Base-by-base conservation (phyloP, 2,888 invertebrate species). In the Xanthia icteritia region DNA sequence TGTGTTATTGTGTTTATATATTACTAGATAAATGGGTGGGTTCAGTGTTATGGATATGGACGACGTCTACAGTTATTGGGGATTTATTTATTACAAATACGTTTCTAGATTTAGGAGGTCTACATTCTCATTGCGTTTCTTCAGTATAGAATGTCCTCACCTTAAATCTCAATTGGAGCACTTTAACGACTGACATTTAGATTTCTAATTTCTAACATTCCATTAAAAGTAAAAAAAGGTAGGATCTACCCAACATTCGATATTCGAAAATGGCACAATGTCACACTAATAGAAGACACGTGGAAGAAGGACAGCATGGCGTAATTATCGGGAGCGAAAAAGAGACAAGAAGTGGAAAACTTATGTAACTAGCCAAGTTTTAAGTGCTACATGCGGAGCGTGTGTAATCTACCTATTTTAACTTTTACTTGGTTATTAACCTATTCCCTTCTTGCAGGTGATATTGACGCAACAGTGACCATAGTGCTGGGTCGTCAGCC, bases 401-500 rank as follows among this genome's bases (percentile, higher is more conserved):
- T 23, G 54, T 23, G n/a, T 11, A n/a, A 13, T 56, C 56, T 5
- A 23, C 13, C n/a, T 13, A 13, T 56, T 56, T 23, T 56, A 3
- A 27, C 6, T 27, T 58, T 5, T 27, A 15, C 6, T 58, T 27
- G 15, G 20, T 61, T 11, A 61, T 39, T 39, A 11, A 15, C 20
- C 3, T 23, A 15, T 36, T 63, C 23, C 8, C 15, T 39, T 36
- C n/a, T 17, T 3, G 36, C 90, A 98, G 98, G 97, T 79, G 97
- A 98, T 88, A 97, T 98, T 60, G 97, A 98, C 51, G 97, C 97
- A 0, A 94, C 96, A 1, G 97, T 97, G 0, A 97, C 97, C 0
- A 97, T 98, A 74, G 95, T 96, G 84, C 97, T 97, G 8, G 97
- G 98, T 70, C 97, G 97, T 20, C 82, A 83, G 94, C 97, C 85